Percentiles rank a stretch among this genome's conserved stretches.
Conservation (phyloP, 2,888 invertebrate species). For the Macroteleia sp. region DNA sequence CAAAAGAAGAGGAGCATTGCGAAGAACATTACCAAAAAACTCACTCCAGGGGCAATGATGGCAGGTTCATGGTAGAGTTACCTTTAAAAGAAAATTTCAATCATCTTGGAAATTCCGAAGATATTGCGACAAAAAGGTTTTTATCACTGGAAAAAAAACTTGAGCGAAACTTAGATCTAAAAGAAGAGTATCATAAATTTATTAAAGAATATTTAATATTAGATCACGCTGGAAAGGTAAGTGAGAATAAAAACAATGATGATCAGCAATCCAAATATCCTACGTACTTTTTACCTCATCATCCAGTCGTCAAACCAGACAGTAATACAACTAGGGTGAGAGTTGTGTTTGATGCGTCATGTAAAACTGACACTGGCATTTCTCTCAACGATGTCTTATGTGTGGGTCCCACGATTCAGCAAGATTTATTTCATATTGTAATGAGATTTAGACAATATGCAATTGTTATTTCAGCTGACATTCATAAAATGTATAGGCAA, state of each 20-base stretch:
- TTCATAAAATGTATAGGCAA: constrained; percentile 72
- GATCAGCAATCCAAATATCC: not conserved
- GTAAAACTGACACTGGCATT: not conserved
- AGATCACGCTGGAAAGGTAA: constrained; percentile 6
- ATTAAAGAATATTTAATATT: constrained; percentile 42
- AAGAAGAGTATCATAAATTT: constrained; percentile 33
- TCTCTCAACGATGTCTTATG: no score
- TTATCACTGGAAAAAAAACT: constrained; percentile 17
- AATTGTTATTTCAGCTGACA: constrained; percentile 66
- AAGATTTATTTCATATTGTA: constrained; percentile 34
- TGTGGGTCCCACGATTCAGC: constrained; percentile 24
- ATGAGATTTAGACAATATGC: constrained; percentile 42
- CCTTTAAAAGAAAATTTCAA: constrained; percentile 12
- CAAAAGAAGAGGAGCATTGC: constrained; percentile 25
- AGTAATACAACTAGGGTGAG: constrained; percentile 69
- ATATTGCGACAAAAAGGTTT: constrained; percentile 50
- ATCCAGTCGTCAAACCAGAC: constrained; percentile 63
- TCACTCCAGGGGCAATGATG: not conserved
- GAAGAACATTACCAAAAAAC: constrained; percentile 33
- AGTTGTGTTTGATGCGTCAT: constrained; percentile 73
- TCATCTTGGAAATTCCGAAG: constrained; percentile 52
- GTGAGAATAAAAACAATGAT: not conserved
- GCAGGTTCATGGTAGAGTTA: constrained; percentile 45
- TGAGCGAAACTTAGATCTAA: not conserved
- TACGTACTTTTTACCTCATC: constrained; percentile 70